Base-by-base conservation (phyloP, 2,113 vertebrate genomes). In the Pitta sordida region DNA sequence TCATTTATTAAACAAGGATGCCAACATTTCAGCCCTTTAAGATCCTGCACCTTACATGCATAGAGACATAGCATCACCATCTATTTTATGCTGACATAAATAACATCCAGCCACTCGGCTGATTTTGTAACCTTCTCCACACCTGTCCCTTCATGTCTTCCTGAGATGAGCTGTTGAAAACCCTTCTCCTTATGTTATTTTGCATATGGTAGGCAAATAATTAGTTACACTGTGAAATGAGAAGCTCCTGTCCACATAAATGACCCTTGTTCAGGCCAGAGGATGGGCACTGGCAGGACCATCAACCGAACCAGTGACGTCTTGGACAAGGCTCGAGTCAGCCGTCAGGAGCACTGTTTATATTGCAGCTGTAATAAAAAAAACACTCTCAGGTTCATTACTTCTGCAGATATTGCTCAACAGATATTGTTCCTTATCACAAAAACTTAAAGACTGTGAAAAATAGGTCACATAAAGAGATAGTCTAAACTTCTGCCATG, bases 11-110 rank as follows among this genome's bases (percentile, higher is more conserved):
- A 81, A 67, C 19, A 65, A 68, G 49, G 86, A 68, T 73, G 74
- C 58, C 77, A 92, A n/a, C 69, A 46, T 32, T 62, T 84, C 86
- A 91, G 34, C 34, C 69, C 62, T 89, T 82, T 53, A 85, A 85
- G 53, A 91, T 65, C 55, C 85, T 36, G 1, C 24, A 55, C 55
- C 59, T 48, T 74, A 80, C 85, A 77, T 80, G 63, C 37, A 53
- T 27, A n/a, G 14, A 80, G 71, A 51, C 39, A 36, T 44, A 15
- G 52, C 75, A 94, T 90, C 93, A 96, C 14, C 2, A 67, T 90
- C 95, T 95, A 96, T 95, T 96, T 95, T 90, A 53, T 76, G 56
- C 70, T 32, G 26, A 60, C 36, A 89, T 46, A 94, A 95, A 91
- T 32, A 95, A 69, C 85, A 70, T 21, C 37, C 59, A 88, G 56